A percentile compares a stretch with the other conserved stretches of the same genome.
Conservation (phyloP, 2,888 invertebrate species). For the Odontomyia ornata region DNA sequence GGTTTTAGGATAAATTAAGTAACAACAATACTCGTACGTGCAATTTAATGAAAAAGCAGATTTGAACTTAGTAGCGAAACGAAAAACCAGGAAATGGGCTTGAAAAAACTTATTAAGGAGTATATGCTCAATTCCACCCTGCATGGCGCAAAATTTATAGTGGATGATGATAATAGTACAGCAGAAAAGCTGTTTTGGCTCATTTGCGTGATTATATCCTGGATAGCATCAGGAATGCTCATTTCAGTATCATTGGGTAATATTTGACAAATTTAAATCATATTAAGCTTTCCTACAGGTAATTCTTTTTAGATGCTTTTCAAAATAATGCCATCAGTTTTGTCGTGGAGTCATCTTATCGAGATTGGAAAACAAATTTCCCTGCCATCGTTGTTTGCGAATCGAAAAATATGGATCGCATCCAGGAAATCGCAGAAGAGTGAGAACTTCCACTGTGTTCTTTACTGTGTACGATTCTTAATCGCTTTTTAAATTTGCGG, state of each 20-base stretch:
- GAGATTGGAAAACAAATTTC: slow-evolving; percentile 77
- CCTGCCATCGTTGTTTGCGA: slow-evolving; percentile 80
- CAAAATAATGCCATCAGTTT: slow-evolving; percentile 78
- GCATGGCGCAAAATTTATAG: slow-evolving; percentile 77
- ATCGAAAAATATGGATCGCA: slow-evolving; percentile 69
- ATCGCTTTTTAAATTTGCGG: neutral
- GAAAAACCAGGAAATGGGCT: slow-evolving; percentile 53
- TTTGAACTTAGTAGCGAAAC: too few relatives aligned
- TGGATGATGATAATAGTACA: slow-evolving; percentile 69
- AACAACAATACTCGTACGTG: too few relatives aligned
- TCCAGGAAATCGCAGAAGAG: slow-evolving; percentile 73
- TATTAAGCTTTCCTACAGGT: too few relatives aligned
- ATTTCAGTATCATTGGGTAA: slow-evolving; percentile 69
- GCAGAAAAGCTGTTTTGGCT: slow-evolving; percentile 74
- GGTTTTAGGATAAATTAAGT: too few relatives aligned
- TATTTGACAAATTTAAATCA: neutral
- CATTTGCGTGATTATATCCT: slow-evolving; percentile 70
- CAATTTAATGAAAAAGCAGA: too few relatives aligned
- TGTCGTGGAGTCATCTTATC: slow-evolving; percentile 77
- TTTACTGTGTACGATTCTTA: neutral
- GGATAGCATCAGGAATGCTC: slow-evolving; percentile 74
- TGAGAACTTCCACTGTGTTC: slow-evolving; percentile 54
- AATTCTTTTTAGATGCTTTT: slow-evolving; percentile 64
- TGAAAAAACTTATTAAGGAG: slow-evolving; percentile 65
- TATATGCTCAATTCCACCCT: slow-evolving; percentile 74